Percentiles rank a stretch among this genome's conserved stretches.
Conservation (phyloP, 2,113 vertebrate genomes). For the Nestor notabilis region DNA sequence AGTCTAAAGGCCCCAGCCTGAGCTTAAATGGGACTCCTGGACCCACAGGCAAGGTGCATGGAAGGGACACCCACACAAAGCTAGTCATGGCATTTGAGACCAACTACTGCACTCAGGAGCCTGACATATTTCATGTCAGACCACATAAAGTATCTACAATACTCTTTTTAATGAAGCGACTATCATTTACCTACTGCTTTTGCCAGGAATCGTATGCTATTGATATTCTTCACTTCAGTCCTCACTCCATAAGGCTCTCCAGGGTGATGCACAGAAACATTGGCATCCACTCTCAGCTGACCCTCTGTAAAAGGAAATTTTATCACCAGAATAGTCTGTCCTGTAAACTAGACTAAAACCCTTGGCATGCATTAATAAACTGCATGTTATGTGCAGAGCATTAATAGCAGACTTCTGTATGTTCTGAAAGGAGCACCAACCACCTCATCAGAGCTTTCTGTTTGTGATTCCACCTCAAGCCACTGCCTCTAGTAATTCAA, state of each 20-base stretch:
- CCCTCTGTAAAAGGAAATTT: slow-evolving; percentile 81
- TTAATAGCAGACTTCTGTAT: not conserved
- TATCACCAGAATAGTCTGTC: not conserved
- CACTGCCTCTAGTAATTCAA: not conserved
- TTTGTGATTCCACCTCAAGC: not conserved
- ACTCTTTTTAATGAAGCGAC: not conserved
- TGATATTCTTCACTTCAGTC: slow-evolving; percentile 98
- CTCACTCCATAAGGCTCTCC: slow-evolving; percentile 89
- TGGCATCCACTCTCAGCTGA: slow-evolving; percentile 96
- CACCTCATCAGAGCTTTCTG: not conserved
- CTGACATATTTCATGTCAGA: not conserved
- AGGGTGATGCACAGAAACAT: slow-evolving; percentile 90
- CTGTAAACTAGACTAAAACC: not conserved
- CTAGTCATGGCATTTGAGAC: not conserved
- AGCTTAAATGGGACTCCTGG: not conserved
- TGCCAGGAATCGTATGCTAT: slow-evolving; percentile 89
- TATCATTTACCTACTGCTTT: slow-evolving; percentile 86
- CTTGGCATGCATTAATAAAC: not conserved
- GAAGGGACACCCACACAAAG: not conserved
- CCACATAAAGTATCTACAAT: not conserved
- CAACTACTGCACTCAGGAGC: not conserved
- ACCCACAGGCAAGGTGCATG: not conserved
- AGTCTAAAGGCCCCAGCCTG: not conserved
- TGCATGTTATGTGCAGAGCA: not conserved
- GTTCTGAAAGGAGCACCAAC: not conserved